A percentile compares a stretch with the other conserved stretches of the same genome.
Evolutionary conservation across 1,140 invertebrate genomes (phyloP).

Genomic region (Patella vulgata): DNA sequence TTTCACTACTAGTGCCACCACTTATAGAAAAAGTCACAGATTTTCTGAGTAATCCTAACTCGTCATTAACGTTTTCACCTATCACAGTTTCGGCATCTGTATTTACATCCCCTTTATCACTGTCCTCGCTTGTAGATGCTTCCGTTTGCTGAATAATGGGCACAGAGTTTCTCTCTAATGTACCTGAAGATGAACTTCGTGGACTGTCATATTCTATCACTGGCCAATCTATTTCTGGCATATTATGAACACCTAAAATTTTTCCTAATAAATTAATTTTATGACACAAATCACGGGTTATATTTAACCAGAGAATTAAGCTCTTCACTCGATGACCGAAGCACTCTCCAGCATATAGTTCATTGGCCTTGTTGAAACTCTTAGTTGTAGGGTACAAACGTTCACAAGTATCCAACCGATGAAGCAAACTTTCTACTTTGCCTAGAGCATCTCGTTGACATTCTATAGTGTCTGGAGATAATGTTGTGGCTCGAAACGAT

Average conservation of each 20-base stretch:
- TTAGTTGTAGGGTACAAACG: slow-evolving; percentile 85
- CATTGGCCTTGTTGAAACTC: slow-evolving; percentile 79
- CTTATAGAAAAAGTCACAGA: not conserved
- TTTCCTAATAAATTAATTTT: slow-evolving; percentile 82
- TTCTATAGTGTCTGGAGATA: slow-evolving; percentile 37
- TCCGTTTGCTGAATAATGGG: slow-evolving; percentile 38
- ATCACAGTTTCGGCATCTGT: slow-evolving; percentile 4
- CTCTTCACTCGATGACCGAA: slow-evolving; percentile 79
- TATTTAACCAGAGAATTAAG: slow-evolving; percentile 91
- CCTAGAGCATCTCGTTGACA: slow-evolving; percentile 72
- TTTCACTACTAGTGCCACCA: slow-evolving; percentile 2
- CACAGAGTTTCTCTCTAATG: slow-evolving; percentile 30
- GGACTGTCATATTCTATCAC: slow-evolving; percentile 46
- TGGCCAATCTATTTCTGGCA: slow-evolving; percentile 64
- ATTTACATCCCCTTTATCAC: slow-evolving; percentile 22
- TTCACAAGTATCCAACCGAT: slow-evolving; percentile 78
- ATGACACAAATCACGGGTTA: slow-evolving; percentile 83
- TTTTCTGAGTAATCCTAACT: not conserved
- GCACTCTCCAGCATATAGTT: slow-evolving; percentile 74
- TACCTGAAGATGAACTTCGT: slow-evolving; percentile 12
- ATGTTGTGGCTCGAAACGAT: slow-evolving; percentile 37
- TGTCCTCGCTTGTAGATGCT: slow-evolving; percentile 23
- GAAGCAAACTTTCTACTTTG: slow-evolving; percentile 78
- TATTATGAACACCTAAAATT: slow-evolving; percentile 73
- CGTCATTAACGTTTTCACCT: not conserved